Base-by-base conservation (phyloP, 64 coral and sea anemone species). In the Acropora tenuis region DNA sequence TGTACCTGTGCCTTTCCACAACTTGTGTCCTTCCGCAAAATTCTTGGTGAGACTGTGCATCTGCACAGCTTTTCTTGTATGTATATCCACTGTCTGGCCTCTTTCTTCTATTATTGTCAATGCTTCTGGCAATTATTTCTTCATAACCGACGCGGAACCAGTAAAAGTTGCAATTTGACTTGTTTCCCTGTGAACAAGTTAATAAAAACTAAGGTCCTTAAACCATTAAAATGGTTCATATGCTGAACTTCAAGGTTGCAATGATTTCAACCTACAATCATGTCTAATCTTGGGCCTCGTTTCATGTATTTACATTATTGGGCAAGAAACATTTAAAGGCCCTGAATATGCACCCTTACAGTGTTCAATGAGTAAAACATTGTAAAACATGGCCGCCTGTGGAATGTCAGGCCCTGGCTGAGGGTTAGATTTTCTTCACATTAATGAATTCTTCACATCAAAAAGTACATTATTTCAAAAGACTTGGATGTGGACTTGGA, bases 51-150 rank as follows among this genome's bases (percentile, higher is more conserved):
- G 85, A 72, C 41, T 75, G 50, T 93, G 85, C 65, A 87, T 80
- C 79, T 93, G 85, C 10, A 93, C 85, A 55, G 76, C 77, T 82
- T 93, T 93, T 61, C 50, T 93, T 73, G 92, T 88, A 66, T 93
- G 92, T 61, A 82, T 78, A 55, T 93, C 85, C 79, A 79, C 76
- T 69, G 85, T 93, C 73, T 93, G 92, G 7, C 52, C 77, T 88
- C 67, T 88, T 50, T 69, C 77, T 69, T 83, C 67, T 53, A 93
- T 93, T 48, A 73, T 79, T 74, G 78, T 69, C 41, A 82, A 74
- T 75, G 92, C 85, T 79, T 81, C 80, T 59, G 69, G 47, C 69
- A 88, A 42, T 75, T 93, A 93, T 66, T 50, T 52, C 60, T 93
- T 88, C 17, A 92, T 75, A 88, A 93, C 78, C 92, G 85, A 89